phyloP scores from a whole-genome alignment of 2,797 vertebrate species.

The Alexandromys oeconomus region DNA sequence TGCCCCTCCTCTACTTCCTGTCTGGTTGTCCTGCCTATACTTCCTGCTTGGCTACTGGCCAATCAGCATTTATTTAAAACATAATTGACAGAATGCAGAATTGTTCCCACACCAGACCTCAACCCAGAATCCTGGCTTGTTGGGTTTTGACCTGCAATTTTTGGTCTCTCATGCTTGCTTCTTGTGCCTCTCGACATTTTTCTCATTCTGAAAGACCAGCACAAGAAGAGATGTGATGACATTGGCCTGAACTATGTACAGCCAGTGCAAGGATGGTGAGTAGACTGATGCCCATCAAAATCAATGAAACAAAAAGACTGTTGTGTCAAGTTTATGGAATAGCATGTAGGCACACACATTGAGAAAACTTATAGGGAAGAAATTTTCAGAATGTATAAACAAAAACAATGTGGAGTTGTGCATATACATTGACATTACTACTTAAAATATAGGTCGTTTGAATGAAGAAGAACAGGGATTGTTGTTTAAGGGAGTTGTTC shows the following conservation, averaged over 20 bases:
- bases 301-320: constrained; percentile 14
- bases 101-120: background rate
- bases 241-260: background rate
- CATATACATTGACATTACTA: background rate
- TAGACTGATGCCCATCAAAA: background rate
- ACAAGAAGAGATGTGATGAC: background rate
- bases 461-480: background rate
- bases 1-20: too few relatives aligned
- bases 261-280: background rate
- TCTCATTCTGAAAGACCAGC: constrained; percentile 50
- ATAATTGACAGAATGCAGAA: too few relatives aligned
- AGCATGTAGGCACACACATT: background rate
- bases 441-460: constrained; percentile 31
- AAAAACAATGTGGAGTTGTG: constrained; percentile 42
- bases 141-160: background rate
- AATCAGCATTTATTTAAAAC: too few relatives aligned
- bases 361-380: constrained; percentile 49
- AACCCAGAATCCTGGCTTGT: background rate
- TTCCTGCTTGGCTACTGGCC: too few relatives aligned
- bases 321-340: background rate
- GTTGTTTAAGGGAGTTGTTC: background rate
- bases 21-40: too few relatives aligned
- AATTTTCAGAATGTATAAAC: constrained; percentile 27
- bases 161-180: background rate
- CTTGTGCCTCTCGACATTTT: background rate